A percentile compares a stretch with the other conserved stretches of the same genome.
phyloP scores from a whole-genome alignment of 2,797 vertebrate species.

The Pygocentrus nattereri region DNA sequence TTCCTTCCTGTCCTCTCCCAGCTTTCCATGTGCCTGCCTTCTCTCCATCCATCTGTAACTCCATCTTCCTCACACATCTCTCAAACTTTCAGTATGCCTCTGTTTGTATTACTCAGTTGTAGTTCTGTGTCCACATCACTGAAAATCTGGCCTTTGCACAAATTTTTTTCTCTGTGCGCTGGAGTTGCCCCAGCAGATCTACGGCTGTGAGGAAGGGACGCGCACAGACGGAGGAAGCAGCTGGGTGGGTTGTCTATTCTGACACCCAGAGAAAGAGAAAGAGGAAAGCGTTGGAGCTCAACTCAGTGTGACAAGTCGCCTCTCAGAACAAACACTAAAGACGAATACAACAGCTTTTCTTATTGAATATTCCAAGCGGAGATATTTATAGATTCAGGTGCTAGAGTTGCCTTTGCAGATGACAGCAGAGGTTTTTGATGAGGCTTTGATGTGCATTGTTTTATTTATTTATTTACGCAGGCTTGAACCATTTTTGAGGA shows the following conservation, averaged over 20 bases:
- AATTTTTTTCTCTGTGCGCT: not conserved
- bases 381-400: constrained; percentile 27
- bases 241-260: constrained; percentile 36
- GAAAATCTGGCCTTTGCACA: not conserved
- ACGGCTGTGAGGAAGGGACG: not conserved
- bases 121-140: not conserved
- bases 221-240: constrained; percentile 5
- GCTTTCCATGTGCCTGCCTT: not conserved
- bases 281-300: constrained; percentile 21
- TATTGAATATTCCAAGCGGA: constrained; percentile 10
- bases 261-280: constrained; percentile 23
- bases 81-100: constrained; percentile 20
- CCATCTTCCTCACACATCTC: not conserved
- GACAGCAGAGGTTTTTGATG: constrained; percentile 10
- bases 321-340: constrained; percentile 37
- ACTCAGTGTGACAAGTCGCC: constrained; percentile 40
- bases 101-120: constrained; percentile 12
- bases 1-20: constrained; percentile 20
- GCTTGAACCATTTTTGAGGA: not conserved
- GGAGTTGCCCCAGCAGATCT: not conserved
- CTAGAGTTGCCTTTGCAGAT: constrained; percentile 19
- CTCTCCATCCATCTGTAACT: constrained; percentile 32
- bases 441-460: constrained; percentile 11
- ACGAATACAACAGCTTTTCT: constrained; percentile 33
- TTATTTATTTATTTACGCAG: constrained; percentile 14